These are phyloP conservation scores for Hippocampus mohnikei DNA, from an alignment of 2,113 vertebrate species.

Conservation along the genomic window DNA sequence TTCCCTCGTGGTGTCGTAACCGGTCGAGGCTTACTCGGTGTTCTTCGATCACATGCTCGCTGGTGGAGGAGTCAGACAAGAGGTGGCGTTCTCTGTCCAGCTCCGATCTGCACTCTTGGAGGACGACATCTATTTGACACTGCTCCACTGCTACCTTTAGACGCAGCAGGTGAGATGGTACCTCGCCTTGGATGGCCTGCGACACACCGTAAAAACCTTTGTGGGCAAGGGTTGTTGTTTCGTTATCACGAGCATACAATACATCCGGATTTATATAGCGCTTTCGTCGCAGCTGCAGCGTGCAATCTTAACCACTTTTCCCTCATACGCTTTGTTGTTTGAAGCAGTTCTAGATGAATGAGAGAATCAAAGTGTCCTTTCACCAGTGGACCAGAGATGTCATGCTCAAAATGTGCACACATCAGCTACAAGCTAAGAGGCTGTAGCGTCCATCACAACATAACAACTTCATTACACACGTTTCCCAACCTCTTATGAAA, in stretches of 20 bases:
- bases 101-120: conserved; percentile 84
- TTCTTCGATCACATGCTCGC: conserved; percentile 84
- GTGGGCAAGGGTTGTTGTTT: neutral
- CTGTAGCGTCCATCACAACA: no score
- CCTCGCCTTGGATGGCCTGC: conserved; percentile 90
- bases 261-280: no score
- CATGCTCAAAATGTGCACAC: no score
- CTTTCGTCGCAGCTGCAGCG: no score
- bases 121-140: conserved; percentile 69
- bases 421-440: no score
- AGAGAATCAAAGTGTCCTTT: no score
- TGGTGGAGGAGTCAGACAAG: conserved; percentile 75
- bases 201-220: neutral
- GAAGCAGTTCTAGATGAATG: no score
- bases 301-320: no score
- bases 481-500: no score
- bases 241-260: neutral
- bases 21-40: conserved; percentile 77
- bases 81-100: conserved; percentile 80
- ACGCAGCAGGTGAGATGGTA: conserved; percentile 85
- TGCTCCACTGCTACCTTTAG: conserved; percentile 85
- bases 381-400: no score
- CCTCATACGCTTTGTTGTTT: no score
- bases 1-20: neutral
- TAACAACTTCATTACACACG: neutral